These are phyloP conservation scores for Mormyrus proboscirostris DNA, from an alignment of 2,797 vertebrate genomes.

Conservation along the genomic window DNA sequence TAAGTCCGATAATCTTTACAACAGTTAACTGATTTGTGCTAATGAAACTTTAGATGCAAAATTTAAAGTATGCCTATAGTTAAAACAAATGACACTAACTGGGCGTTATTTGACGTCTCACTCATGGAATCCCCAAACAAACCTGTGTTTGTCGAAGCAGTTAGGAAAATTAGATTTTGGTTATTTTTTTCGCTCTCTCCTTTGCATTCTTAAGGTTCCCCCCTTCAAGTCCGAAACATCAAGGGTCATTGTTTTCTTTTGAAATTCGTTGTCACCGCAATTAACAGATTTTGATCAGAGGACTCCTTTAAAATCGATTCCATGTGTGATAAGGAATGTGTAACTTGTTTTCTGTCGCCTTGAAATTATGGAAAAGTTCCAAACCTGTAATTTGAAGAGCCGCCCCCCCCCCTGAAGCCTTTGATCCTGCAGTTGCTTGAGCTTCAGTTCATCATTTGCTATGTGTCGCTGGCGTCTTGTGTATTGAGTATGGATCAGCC, in stretches of 20 bases:
- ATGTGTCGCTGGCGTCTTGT: conserved; percentile 51
- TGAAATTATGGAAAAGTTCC: conserved; percentile 70
- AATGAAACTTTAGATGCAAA: conserved; percentile 37
- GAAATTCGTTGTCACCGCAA: conserved; percentile 63
- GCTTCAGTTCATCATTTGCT: conserved; percentile 57
- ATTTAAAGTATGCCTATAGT: conserved; percentile 33
- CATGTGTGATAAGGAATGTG: conserved; percentile 69
- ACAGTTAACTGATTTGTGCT: conserved; percentile 16
- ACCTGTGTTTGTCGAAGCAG: conserved; percentile 40
- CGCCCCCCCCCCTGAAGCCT: conserved; percentile 56
- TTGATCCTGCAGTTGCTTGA: conserved; percentile 68
- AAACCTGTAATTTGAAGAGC: conserved; percentile 74
- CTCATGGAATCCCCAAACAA: conserved; percentile 37
- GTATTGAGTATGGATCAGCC: conserved; percentile 53
- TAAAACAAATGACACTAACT: conserved; percentile 39
- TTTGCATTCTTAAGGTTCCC: conserved; percentile 14
- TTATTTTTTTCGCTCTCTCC: conserved; percentile 29
- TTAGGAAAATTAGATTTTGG: conserved; percentile 37
- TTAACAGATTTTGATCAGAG: conserved; percentile 69
- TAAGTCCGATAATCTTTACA: conserved; percentile 38
- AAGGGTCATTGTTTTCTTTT: conserved; percentile 67
- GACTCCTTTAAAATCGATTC: conserved; percentile 65
- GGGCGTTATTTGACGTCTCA: conserved; percentile 28
- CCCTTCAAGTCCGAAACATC: conserved; percentile 38
- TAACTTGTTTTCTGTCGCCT: conserved; percentile 61